Percentiles rank a stretch among this genome's conserved stretches.
phyloP scores from a whole-genome alignment of 2,797 vertebrate genomes.

The Uromys caudimaculatus region DNA sequence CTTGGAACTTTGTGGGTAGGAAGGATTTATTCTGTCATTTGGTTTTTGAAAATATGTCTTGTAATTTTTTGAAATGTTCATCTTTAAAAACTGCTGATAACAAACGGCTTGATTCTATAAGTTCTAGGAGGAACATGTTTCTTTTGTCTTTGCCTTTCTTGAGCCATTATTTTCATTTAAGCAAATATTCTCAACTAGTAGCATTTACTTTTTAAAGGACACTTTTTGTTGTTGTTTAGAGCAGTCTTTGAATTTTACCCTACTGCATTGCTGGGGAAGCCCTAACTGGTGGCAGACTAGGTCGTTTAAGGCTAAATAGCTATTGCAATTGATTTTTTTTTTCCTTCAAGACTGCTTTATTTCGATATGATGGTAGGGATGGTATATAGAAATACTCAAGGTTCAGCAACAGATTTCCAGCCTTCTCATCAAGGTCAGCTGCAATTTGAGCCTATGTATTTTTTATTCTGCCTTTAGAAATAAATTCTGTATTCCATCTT shows the following conservation, averaged over 20 bases:
- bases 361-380: not conserved
- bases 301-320: slow-evolving; percentile 46
- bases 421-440: slow-evolving; percentile 65
- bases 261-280: not conserved
- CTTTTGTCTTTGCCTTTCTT: not conserved
- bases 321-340: slow-evolving; percentile 32
- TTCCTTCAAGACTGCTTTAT: slow-evolving; percentile 25
- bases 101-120: not conserved
- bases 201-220: not conserved
- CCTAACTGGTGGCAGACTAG: slow-evolving; percentile 18
- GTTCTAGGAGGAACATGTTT: not conserved
- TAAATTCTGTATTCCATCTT: slow-evolving; percentile 45
- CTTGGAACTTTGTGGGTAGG: slow-evolving; percentile 41
- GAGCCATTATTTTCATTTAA: not conserved
- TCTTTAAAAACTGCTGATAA: not conserved
- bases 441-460: not conserved
- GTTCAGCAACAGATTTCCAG: slow-evolving; percentile 49
- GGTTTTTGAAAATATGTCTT: slow-evolving; percentile 51
- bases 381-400: slow-evolving; percentile 23
- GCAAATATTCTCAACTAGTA: not conserved
- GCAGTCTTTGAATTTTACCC: not conserved
- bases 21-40: slow-evolving; percentile 17
- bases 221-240: not conserved
- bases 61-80: not conserved
- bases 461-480: slow-evolving; percentile 45